Base-by-base conservation (phyloP, 2,888 invertebrate species). In the Ganaspis brasiliensis region DNA sequence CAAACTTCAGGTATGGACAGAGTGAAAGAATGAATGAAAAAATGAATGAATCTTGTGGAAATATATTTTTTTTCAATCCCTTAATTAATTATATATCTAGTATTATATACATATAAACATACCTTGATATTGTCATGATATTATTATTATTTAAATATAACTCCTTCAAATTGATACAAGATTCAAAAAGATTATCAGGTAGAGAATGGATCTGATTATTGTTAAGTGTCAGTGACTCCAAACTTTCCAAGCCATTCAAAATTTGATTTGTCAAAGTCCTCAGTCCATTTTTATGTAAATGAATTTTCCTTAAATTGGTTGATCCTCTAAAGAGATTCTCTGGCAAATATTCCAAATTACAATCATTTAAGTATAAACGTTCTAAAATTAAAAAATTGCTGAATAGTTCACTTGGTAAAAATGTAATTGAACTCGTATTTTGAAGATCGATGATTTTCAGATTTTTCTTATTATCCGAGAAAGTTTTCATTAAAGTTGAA, bases 191-290 rank as follows among this genome's bases (percentile, higher is more conserved):
- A 70, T 92, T 92, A 49, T 94, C 93, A 19, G 94, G 93, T 74
- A 96, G 89, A 26, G 90, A 91, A 49, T 87, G 91, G 9, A 97
- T 85, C 70, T 92, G 91, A 89, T 97, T 97, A 78, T 93, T 91
- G 79, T 94, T 93, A 74, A 97, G 90, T 86, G 95, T 94, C 76
- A 97, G 91, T 55, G 92, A 93, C 6, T 93, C 86, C 9, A 97
- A 91, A 70, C 94, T 93, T 5, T 91, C 92, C 88, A 95, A 93
- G 86, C 95, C 94, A 26, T 93, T 93, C 81, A 97, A 94, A 40
- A 96, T 91, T 37, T 93, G 90, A 31, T 91, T 92, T 0, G 96
- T 95, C 73, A 97, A 89, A 2, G 87, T 86, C 1, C 80, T 76
- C 9, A 93, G 74, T 14, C 86, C 87, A 78, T 91, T 96, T 70